Evolutionary conservation across 2,797 vertebrate genomes (phyloP).

Genomic region (Bovichtus variegatus): DNA sequence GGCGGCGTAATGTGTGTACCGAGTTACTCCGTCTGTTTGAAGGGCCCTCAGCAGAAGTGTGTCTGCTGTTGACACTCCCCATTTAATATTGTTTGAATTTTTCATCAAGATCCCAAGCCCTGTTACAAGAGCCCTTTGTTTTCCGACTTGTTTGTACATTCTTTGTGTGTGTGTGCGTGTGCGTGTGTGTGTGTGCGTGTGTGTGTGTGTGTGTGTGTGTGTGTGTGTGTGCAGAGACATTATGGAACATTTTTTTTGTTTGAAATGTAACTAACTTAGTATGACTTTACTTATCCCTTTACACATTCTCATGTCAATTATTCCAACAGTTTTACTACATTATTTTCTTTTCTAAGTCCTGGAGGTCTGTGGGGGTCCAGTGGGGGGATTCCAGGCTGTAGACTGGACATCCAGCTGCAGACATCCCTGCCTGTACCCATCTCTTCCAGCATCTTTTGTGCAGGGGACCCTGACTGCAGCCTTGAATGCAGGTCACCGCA

Average conservation of each 20-base stretch:
- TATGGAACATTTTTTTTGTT: conserved; percentile 57
- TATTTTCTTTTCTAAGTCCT: conserved; percentile 35
- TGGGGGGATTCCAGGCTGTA: conserved; percentile 31
- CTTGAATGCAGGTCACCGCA: conserved; percentile 87
- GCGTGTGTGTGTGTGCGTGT: conserved; percentile 60
- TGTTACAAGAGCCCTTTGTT: conserved; percentile 86
- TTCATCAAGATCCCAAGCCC: conserved; percentile 90
- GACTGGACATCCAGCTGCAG: conserved; percentile 75
- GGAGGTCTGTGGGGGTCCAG: conserved; percentile 34
- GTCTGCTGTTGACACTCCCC: conserved; percentile 93
- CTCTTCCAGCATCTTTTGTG: conserved; percentile 80
- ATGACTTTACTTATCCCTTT: conserved; percentile 22
- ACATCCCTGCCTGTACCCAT: conserved; percentile 42
- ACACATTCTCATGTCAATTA: conserved; percentile 59
- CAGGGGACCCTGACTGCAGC: conserved; percentile 76
- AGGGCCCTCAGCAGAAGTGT: conserved; percentile 94
- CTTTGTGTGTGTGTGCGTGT: conserved; percentile 74
- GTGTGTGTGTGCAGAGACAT: conserved; percentile 69
- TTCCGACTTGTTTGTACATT: conserved; percentile 87
- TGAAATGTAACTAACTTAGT: conserved; percentile 50
- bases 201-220: conserved; percentile 42
- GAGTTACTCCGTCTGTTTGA: conserved; percentile 96
- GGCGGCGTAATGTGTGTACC: conserved; percentile 92
- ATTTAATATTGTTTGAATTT: conserved; percentile 98
- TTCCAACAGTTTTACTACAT: conserved; percentile 62